Evolutionary conservation across 2,797 vertebrate species (phyloP), one percentile per base, ranked within the genome.

Genomic region (Crocodylus rhombifer): DNA sequence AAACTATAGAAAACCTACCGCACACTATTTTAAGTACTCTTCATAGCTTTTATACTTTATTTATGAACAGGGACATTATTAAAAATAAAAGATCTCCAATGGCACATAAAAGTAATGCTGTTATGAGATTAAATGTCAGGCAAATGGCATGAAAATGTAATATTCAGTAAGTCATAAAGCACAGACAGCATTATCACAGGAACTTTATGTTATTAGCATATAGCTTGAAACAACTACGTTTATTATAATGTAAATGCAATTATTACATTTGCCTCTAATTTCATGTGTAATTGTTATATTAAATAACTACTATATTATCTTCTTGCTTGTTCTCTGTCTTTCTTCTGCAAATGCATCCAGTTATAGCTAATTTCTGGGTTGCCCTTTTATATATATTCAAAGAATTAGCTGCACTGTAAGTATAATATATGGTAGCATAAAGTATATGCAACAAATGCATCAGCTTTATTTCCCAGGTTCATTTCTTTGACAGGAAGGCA

Each of bases 1-100:
- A 95, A 96, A 61, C 33, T 92, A 95, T 93, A 95, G 95, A 89
- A 91, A 96, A 92, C 89, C 90, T 94, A 97, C 84, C 67, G 64
- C 93, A 95, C 96, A 91, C 86, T 96, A 89, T 76, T 97, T 79
- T 95, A 94, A 96, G 80, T 60, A 88, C 51, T 20, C 84, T 90
- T 97, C 96, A 92, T 94, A 90, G 95, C 92, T 95, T 95, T 90
- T 92, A 92, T 97, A 95, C 96, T 96, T 98, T 97, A 97, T 97
- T 97, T 97, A 98, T 97, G 94, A 96, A 92, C 23, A 61, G 17
- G 60, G 77, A 92, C 88, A 92, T 97, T 97, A 97, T 97, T 96
- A 98, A 98, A 97, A 97, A 97, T 97, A 96, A 97, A 98, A 97
- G 58, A 95, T 89, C 88, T 97, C 95, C 95, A 97, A 95, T 86